Percentiles rank a stretch among this genome's conserved stretches.
Evolutionary conservation across 64 coral and sea anemone species (phyloP).

Genomic region (Actinia tenebrosa): DNA sequence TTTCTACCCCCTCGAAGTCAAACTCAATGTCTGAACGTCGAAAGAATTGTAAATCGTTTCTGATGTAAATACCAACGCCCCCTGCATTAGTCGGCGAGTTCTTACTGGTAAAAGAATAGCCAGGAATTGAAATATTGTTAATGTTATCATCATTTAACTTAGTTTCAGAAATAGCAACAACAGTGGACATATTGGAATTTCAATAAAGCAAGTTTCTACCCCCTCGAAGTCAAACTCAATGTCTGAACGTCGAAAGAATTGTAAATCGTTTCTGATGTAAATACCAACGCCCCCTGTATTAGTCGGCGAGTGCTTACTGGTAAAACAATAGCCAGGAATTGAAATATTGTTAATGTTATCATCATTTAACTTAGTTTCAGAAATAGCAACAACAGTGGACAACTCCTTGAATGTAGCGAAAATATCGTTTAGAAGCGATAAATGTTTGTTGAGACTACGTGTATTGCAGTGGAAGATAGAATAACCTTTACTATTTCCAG

Average conservation of each 20-base stretch:
- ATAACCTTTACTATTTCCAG: constrained; percentile 16
- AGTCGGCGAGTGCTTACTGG: neutral
- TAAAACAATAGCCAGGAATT: constrained; percentile 21
- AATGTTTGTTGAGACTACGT: constrained; percentile 22
- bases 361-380: constrained; percentile 17
- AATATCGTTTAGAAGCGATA: constrained; percentile 31
- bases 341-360: constrained; percentile 18
- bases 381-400: constrained; percentile 21
- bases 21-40: neutral
- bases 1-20: neutral
- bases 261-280: constrained; percentile 4
- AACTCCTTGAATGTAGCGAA: constrained; percentile 5
- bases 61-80: constrained; percentile 24
- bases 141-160: constrained; percentile 19
- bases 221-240: neutral
- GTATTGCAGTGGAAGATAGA: constrained; percentile 32
- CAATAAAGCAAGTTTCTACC: constrained; percentile 15
- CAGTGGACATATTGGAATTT: constrained; percentile 11
- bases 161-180: constrained; percentile 26
- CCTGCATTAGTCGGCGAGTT: constrained; percentile 22
- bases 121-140: constrained; percentile 20
- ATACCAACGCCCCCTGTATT: constrained; percentile 29
- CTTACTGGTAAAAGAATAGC: constrained; percentile 14
- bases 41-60: neutral
- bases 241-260: neutral